phyloP scores from a whole-genome alignment of 2,888 invertebrate species.

The Penaeus monodon region DNA sequence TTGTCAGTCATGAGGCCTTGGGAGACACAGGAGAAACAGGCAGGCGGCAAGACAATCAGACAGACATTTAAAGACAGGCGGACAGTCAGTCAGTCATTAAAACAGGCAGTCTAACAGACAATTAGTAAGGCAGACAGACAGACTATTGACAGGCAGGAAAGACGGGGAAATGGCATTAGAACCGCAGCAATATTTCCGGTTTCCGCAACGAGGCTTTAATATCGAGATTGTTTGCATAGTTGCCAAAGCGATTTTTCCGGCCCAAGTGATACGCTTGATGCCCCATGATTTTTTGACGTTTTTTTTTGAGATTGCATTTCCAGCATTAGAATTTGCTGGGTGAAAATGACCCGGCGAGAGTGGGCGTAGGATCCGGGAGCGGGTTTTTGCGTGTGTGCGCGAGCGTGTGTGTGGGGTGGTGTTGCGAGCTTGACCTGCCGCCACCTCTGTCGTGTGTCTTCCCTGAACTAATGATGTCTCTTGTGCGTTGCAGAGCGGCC shows the following conservation, averaged over 20 bases:
- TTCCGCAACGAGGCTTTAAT: too few relatives aligned
- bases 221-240: too few relatives aligned
- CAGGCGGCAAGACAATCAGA: not conserved
- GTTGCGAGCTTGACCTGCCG: not conserved
- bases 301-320: not conserved
- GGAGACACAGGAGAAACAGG: not conserved
- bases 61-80: not conserved
- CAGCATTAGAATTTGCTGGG: not conserved
- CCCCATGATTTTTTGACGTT: too few relatives aligned
- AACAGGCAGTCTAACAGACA: too few relatives aligned
- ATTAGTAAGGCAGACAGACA: not conserved
- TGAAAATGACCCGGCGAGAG: not conserved
- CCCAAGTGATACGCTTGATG: too few relatives aligned
- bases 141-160: not conserved
- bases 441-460: not conserved
- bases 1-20: not conserved
- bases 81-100: not conserved
- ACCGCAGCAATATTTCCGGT: too few relatives aligned
- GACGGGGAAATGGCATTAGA: not conserved
- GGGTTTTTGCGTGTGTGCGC: not conserved
- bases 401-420: not conserved
- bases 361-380: not conserved
- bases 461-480: not conserved
- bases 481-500: conserved; percentile 54
- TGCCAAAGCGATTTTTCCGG: too few relatives aligned